Conservation (phyloP, 2,797 vertebrate genomes). For the Sebastiscus albofasciatus region DNA sequence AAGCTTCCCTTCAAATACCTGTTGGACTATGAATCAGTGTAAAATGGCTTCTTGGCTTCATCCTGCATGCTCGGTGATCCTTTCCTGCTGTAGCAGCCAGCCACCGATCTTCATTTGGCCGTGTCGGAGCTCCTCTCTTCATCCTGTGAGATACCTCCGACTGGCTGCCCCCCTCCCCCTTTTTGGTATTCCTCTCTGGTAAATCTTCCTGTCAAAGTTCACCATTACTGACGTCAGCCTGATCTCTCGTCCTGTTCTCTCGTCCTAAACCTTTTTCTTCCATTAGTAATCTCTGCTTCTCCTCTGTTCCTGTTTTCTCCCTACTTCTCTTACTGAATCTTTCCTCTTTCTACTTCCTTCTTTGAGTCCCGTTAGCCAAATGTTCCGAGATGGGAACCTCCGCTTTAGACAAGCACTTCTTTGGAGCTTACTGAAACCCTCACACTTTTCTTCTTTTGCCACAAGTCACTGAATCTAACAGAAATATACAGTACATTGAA, state of each 20-base stretch:
- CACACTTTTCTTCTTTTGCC: neutral
- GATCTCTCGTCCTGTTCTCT: neutral
- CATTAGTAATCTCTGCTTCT: no score
- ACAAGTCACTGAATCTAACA: neutral
- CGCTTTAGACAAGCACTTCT: neutral
- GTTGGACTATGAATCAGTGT: slow-evolving; percentile 21
- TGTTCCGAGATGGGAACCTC: no score
- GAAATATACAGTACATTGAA: neutral
- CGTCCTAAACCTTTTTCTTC: no score
- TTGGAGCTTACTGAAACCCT: neutral
- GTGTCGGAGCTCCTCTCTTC: neutral
- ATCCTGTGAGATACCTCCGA: slow-evolving; percentile 6
- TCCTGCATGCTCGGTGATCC: neutral
- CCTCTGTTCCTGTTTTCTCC: neutral
- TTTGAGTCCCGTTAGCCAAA: no score
- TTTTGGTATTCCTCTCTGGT: neutral
- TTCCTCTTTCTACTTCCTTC: no score
- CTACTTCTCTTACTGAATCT: neutral
- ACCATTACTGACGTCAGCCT: neutral
- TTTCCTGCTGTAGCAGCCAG: slow-evolving; percentile 23
- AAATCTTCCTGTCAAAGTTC: neutral
- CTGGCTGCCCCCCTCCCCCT: neutral
- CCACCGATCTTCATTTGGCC: slow-evolving; percentile 11
- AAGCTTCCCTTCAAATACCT: slow-evolving; percentile 40
- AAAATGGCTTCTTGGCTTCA: slow-evolving; percentile 21